Evolutionary conservation across 2,797 vertebrate genomes (phyloP).

Genomic region (Coccyzus lansbergi): DNA sequence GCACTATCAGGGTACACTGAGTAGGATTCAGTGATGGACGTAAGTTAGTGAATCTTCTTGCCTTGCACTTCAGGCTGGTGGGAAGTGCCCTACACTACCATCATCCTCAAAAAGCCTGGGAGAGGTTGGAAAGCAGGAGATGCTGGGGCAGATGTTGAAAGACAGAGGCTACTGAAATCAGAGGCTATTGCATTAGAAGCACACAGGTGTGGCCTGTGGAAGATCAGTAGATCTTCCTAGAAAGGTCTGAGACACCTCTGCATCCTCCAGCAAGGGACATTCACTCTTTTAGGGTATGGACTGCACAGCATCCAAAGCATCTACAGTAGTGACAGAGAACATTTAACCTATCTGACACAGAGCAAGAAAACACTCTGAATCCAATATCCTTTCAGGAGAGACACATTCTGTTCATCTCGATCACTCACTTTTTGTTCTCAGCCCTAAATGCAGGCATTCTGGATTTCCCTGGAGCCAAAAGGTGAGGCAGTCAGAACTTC

Average conservation of each 20-base stretch:
- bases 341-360: background rate
- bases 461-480: background rate
- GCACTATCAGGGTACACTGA: background rate
- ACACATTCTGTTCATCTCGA: background rate
- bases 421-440: background rate
- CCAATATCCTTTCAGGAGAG: background rate
- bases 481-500: background rate
- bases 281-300: background rate
- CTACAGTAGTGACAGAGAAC: background rate
- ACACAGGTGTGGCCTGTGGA: background rate
- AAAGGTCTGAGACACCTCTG: background rate
- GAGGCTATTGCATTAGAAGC: background rate
- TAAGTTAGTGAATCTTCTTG: background rate
- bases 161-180: background rate
- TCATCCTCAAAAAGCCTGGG: background rate
- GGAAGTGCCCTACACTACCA: rapidly evolving
- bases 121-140: background rate
- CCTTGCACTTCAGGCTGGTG: background rate
- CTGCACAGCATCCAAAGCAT: background rate
- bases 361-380: background rate
- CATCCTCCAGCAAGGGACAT: background rate
- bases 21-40: background rate
- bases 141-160: background rate
- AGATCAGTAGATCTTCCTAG: background rate
- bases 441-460: background rate